Conservation (phyloP, 2,888 invertebrate species). For the Germaria angustata region DNA sequence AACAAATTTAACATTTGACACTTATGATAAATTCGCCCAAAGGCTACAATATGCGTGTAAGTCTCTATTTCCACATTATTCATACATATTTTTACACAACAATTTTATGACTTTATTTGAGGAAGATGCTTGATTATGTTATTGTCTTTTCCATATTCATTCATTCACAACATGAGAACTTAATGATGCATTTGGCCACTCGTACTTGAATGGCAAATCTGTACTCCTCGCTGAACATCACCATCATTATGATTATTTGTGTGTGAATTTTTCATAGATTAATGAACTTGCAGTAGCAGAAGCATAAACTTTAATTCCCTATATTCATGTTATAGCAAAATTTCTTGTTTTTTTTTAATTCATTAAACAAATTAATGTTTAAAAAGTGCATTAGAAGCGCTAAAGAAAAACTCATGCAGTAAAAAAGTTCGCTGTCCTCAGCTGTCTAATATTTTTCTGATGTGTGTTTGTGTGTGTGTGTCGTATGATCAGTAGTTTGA, state of each 20-base stretch:
- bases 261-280: conserved; percentile 32
- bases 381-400: background rate
- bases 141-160: background rate
- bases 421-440: conserved; percentile 10
- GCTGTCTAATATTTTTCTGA: conserved; percentile 7
- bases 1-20: too few relatives aligned
- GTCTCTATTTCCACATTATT: too few relatives aligned
- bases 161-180: conserved; percentile 38
- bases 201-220: background rate
- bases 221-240: background rate
- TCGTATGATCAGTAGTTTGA: background rate
- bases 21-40: too few relatives aligned
- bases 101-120: background rate
- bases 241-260: background rate
- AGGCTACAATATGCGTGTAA: too few relatives aligned
- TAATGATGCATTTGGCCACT: conserved; percentile 41
- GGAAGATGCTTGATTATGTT: conserved; percentile 24
- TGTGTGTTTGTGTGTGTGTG: background rate
- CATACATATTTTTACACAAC: too few relatives aligned
- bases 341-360: background rate
- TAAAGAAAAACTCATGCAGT: too few relatives aligned
- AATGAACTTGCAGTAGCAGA: conserved; percentile 35
- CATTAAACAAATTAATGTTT: conserved; percentile 23
- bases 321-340: background rate
- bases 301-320: background rate